These are phyloP conservation scores for Zoanthus gigantus DNA, from an alignment of 92 coral and sea anemone genomes.

Conservation along the genomic window DNA sequence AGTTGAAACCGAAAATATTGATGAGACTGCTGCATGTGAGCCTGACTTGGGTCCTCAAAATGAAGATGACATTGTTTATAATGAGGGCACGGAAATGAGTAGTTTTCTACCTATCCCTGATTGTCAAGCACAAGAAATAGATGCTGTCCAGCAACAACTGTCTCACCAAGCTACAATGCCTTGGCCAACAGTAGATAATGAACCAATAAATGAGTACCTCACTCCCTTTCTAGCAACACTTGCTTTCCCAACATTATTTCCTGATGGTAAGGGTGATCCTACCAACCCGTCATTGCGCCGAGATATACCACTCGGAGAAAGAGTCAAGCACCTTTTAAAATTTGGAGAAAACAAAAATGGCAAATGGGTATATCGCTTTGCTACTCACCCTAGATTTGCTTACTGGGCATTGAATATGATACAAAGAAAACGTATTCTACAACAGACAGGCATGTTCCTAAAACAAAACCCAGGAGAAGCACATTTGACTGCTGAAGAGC, in stretches of 20 bases:
- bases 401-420: constrained; percentile 68
- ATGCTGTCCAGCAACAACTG: no score
- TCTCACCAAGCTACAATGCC: no score
- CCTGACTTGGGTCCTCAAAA: no score
- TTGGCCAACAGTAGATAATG: constrained; percentile 61
- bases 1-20: no score
- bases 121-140: no score
- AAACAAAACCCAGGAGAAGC: constrained; percentile 81
- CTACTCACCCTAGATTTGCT: constrained; percentile 72
- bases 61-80: no score
- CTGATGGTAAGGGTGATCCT: constrained; percentile 72
- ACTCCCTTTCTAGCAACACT: constrained; percentile 56
- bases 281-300: constrained; percentile 45
- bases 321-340: constrained; percentile 54
- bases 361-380: constrained; percentile 59
- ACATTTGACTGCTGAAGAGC: constrained; percentile 59
- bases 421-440: constrained; percentile 55
- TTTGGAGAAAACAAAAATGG: constrained; percentile 55
- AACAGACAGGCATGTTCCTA: constrained; percentile 59
- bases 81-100: no score
- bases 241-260: constrained; percentile 66
- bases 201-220: constrained; percentile 51
- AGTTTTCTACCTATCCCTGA: no score
- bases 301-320: constrained; percentile 47
- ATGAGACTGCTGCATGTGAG: no score